phyloP scores from a whole-genome alignment of 2,113 vertebrate genomes.

The Cavia aperea region DNA sequence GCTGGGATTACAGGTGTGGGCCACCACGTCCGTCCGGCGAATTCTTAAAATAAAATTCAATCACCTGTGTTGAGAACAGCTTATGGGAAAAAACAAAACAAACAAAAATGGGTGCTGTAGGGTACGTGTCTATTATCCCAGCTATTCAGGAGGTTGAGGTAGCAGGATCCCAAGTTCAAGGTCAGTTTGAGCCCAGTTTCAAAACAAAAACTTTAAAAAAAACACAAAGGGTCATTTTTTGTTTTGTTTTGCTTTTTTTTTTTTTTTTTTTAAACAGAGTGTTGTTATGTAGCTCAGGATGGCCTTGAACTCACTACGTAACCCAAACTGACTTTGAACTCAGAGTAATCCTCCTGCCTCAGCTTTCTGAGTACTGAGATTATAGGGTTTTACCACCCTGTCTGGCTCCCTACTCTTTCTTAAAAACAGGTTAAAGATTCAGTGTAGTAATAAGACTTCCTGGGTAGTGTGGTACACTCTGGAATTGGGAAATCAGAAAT shows the following conservation, averaged over 20 bases:
- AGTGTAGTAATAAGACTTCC: background rate
- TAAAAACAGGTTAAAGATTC: background rate
- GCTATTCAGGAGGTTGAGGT: background rate
- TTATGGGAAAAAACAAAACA: background rate
- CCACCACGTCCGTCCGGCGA: background rate
- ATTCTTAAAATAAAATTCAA: constrained; percentile 31
- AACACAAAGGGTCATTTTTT: background rate
- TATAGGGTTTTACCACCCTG: background rate
- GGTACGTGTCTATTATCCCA: background rate
- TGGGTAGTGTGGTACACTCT: background rate
- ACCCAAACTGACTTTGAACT: background rate
- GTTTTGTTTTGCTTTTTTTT: background rate
- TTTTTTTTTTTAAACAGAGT: background rate
- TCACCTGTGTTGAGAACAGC: background rate
- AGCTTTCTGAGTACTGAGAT: background rate
- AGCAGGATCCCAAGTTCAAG: background rate
- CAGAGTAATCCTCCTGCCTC: background rate
- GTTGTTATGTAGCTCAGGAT: background rate
- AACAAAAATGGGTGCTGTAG: background rate
- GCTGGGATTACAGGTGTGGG: too few species aligned
- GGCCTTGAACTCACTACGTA: background rate
- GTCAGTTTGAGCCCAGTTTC: background rate
- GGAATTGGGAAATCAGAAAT: constrained; percentile 16
- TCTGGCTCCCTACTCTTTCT: background rate
- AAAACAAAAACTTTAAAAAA: background rate